phyloP scores from a whole-genome alignment of 2,888 invertebrate genomes.

The Ommatoiulus sabulosus region DNA sequence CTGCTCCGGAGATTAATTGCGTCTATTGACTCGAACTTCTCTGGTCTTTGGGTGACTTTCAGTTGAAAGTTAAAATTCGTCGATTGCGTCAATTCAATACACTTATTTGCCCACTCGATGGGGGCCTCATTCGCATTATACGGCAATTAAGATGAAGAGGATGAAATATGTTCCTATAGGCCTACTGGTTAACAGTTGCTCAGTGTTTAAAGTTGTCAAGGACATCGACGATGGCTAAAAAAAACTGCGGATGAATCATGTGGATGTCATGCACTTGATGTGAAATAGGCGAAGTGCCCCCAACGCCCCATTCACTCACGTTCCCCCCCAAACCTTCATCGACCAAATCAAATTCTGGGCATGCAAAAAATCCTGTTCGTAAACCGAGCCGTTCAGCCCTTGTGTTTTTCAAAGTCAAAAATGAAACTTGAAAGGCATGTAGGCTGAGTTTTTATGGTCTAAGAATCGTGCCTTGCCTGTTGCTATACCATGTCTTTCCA shows the following conservation, averaged over 20 bases:
- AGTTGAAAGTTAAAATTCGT: background rate
- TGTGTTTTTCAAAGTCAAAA: background rate
- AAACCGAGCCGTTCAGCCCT: background rate
- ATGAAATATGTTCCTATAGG: background rate
- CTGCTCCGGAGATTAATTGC: background rate
- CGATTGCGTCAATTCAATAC: slow-evolving; percentile 16
- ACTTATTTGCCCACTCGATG: slow-evolving; percentile 1
- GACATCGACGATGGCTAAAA: background rate
- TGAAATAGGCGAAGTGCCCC: slow-evolving; percentile 22
- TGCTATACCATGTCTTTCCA: background rate
- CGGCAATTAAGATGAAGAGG: slow-evolving; percentile 20
- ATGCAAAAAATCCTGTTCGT: background rate
- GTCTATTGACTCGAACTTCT: slow-evolving; percentile 22
- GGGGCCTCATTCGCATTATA: background rate
- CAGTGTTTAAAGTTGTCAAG: slow-evolving; percentile 22
- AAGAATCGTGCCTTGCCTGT: background rate
- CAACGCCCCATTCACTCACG: background rate
- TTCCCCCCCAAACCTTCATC: slow-evolving; percentile 15
- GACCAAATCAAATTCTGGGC: background rate
- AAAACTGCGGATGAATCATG: slow-evolving; percentile 37
- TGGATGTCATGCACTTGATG: slow-evolving; percentile 5
- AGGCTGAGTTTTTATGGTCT: background rate
- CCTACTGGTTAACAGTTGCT: slow-evolving; percentile 36
- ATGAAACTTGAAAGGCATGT: background rate
- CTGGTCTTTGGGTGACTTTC: background rate